Base-by-base conservation (phyloP, 2,797 vertebrate species). In the Chiloscyllium punctatum region DNA sequence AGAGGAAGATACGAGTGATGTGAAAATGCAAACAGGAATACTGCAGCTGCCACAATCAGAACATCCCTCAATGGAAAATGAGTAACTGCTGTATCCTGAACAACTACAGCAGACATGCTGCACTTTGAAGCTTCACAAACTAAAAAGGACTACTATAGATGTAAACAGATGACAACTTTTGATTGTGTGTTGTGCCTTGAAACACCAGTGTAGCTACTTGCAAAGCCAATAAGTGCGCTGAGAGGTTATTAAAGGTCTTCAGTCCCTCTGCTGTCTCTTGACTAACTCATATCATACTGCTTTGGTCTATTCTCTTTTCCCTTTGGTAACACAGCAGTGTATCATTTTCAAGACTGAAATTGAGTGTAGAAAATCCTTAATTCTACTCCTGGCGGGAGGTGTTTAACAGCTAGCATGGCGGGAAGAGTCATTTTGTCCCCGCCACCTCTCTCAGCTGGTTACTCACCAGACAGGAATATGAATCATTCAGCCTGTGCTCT, bases 381-480 rank as follows among this genome's bases (percentile, higher is more conserved):
- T 97, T 97, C 97, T 96, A 96, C 97, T 97, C 97, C 97, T 97
- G 97, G 96, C 72, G 74, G 95, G 90, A n/a, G 96, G 96, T 96
- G 97, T 97, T 96, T 97, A 98, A 97, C 96, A 4, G 37, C n/a
- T 25, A 97, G 96, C 84, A 95, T 96, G 96, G 96, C 97, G 97
- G 97, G 97, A 98, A 97, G 96, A 96, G 96, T 95, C 96, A 96
- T 96, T 97, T 97, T 96, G 96, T 97, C 96, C 96, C 97, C 97
- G 97, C 97, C 97, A 97, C 96, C 97, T 94, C 96, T 96, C 96
- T 74, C 96, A 96, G 90, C 96, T 97, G 97, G 96, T 96, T 95
- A 96, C 98, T 97, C 97, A 99, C 99, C 98, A 99, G 98, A 97
- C 99, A 99, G 98, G 99, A 99, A 97, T 99, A 99, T 96, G 99